Conservation (phyloP, 2,113 vertebrate species). For the Bos javanicus region DNA sequence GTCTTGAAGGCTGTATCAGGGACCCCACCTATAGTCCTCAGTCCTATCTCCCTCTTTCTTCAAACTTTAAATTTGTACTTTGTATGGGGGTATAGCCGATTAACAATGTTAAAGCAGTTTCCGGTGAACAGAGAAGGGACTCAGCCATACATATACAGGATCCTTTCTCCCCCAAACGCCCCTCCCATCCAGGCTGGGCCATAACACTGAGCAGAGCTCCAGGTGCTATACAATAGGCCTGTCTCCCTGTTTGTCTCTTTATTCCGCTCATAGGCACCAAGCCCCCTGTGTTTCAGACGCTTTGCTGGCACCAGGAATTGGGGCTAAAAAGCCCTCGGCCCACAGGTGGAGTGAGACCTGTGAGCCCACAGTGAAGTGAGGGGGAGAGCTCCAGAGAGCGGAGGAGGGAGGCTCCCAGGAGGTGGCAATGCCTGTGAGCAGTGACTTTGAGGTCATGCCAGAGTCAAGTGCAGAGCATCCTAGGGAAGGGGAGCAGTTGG, state of each 20-base stretch:
- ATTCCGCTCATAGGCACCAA: rapidly evolving
- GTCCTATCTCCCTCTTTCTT: background rate
- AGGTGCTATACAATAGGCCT: background rate
- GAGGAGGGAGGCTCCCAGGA: background rate
- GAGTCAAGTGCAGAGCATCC: background rate
- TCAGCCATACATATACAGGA: background rate
- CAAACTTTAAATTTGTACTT: background rate
- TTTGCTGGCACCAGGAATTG: background rate
- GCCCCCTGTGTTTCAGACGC: background rate
- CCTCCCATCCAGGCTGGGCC: background rate
- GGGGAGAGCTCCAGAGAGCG: background rate
- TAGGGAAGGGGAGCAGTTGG: background rate
- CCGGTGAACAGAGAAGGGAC: background rate
- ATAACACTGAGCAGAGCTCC: background rate
- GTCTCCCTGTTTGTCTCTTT: background rate
- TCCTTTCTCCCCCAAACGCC: background rate
- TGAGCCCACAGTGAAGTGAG: background rate
- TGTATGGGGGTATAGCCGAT: background rate
- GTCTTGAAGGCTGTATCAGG: background rate
- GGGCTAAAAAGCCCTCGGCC: background rate
- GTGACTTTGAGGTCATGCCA: background rate
- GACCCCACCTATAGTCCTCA: background rate
- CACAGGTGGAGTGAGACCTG: background rate
- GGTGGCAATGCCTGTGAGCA: background rate
- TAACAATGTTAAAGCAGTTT: background rate